Base-by-base conservation (phyloP, 2,888 invertebrate species). In the Agonopterix alstromeriana region DNA sequence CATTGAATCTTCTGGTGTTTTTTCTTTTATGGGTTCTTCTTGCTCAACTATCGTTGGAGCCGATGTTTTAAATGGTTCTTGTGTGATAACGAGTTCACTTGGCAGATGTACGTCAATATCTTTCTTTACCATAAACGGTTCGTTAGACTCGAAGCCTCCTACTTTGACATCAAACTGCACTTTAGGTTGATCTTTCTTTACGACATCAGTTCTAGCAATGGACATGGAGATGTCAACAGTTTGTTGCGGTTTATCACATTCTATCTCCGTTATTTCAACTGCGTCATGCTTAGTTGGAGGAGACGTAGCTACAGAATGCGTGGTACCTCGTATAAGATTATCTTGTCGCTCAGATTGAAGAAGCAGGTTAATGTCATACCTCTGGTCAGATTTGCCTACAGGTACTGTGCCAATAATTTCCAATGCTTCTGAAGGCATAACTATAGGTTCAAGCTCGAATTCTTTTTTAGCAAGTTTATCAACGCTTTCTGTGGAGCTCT, bases 221-320 rank as follows among this genome's bases (percentile, higher is more conserved):
- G 82, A 76, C 65, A 85, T 67, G 42, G 77, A 71, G 55, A 87
- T 81, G 35, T 87, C 82, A 11, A 86, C 60, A 17, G 76, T 76
- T 58, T 81, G 71, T 43, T 62, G 55, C 42, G 60, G 53, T 53
- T 65, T 70, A 0, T 65, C 58, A 3, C 43, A 43, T 27, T 27
- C 27, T 27, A 27, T 5, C 27, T 27, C 27, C n/a, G 42, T 50
- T 11, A 8, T 41, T 10, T 45, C 17, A 45, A 36, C 35, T 10
- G 41, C 12, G 40, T 45, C 46, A 41, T 27, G 11, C 35, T 42
- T 43, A 36, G 49, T 10, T 41, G 48, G 42, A 41, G 45, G 10
- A 9, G 46, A 5, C 41, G 43, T 43, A 10, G 35, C 35, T 45
- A 27, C 10, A 42, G 35, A 8, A 2, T 8, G 43, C 48, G 62